Base-by-base conservation (phyloP, 2,888 invertebrate species). In the Lochmaea crataegi region DNA sequence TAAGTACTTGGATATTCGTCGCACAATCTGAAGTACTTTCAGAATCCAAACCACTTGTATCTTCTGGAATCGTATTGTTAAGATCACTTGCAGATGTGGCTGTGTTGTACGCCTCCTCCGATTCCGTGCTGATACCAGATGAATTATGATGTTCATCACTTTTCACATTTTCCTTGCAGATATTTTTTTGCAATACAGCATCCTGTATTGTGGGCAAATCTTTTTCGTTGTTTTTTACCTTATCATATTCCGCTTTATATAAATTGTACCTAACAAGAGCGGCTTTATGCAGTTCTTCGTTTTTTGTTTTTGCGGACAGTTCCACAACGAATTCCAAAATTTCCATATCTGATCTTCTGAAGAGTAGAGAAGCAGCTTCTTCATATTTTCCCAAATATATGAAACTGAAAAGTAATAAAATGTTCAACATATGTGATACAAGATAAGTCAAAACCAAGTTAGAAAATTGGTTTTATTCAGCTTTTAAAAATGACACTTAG, bases 351-450 rank as follows among this genome's bases (percentile, higher is more conserved):
- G 85, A 85, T 38, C 91, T 87, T 42, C 89, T 88, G n/a, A 90
- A 88, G 38, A 94, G 86, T 1, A 87, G 79, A 73, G 89, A 87
- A 0, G 92, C 91, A 0, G 93, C 94, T 80, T 90, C 88, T n/a
- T 89, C 87, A 6, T 90, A 86, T 57, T 92, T 87, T 26, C 89
- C 90, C 65, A 91, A 83, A 12, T 88, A 89, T 14, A 93, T 86
- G 77, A 89, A 88, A 81, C 94, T 93, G 85, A 60, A 79, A 81
- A 41, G 38, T 38, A 11, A 18, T 16, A 58, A 5, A 58, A 10
- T 26, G 9, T 58, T 32, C 26, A 58, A 58, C 2, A 14, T 58
- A 26, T 9, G 2, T n/a, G 53, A 53, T 11, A 16, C 16, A n/a
- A n/a, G n/a, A n/a, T n/a, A n/a, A n/a, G n/a, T n/a, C n/a, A n/a